phyloP scores from a whole-genome alignment of 2,888 invertebrate genomes.

The Andricus curvator region DNA sequence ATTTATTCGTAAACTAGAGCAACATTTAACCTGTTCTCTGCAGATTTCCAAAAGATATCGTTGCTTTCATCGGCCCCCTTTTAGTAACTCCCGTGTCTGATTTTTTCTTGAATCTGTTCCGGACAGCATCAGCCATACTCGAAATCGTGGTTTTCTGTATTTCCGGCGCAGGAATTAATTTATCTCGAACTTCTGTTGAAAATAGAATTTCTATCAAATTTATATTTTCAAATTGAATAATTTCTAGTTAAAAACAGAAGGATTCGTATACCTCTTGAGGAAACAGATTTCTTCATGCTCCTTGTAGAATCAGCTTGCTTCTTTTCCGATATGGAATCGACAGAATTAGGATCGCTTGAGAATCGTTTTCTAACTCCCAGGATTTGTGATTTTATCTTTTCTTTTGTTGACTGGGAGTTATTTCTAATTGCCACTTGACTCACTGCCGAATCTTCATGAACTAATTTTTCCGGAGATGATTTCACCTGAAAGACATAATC shows the following conservation, averaged over 20 bases:
- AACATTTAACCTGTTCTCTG: conserved; percentile 64
- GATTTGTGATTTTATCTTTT: conserved; percentile 54
- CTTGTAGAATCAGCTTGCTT: conserved; percentile 45
- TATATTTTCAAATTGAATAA: neutral
- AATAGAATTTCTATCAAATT: conserved; percentile 12
- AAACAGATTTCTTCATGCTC: conserved; percentile 38
- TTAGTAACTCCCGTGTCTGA: conserved; percentile 58
- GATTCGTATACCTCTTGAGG: conserved; percentile 49
- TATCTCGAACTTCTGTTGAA: conserved; percentile 41
- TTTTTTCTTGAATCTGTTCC: conserved; percentile 67
- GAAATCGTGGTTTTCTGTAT: conserved; percentile 31
- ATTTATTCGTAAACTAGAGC: conserved; percentile 1
- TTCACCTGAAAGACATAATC: conserved; percentile 48
- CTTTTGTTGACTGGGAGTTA: conserved; percentile 30
- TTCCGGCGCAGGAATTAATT: conserved; percentile 48
- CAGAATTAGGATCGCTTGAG: conserved; percentile 62
- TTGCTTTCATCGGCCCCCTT: conserved; percentile 73
- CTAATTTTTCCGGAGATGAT: conserved; percentile 31
- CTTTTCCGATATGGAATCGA: conserved; percentile 46
- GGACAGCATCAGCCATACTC: conserved; percentile 54
- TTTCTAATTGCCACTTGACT: conserved; percentile 14
- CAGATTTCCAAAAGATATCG: conserved; percentile 72
- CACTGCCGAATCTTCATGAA: conserved; percentile 3
- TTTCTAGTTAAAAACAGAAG: neutral
- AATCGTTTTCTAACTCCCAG: conserved; percentile 63